phyloP scores from a whole-genome alignment of 2,797 vertebrate genomes.

The Sebastes oblongus region DNA sequence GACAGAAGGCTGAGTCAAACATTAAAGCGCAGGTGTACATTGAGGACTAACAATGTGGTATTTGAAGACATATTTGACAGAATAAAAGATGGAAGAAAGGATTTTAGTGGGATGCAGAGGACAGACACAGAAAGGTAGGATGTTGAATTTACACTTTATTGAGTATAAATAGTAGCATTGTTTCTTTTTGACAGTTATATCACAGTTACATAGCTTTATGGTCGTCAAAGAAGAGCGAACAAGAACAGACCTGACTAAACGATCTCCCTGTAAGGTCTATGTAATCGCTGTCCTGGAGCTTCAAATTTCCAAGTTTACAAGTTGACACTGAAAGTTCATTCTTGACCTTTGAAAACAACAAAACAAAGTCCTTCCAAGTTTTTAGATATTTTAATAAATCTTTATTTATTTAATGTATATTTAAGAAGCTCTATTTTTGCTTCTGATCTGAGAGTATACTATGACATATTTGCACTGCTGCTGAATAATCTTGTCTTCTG shows the following conservation, averaged over 20 bases:
- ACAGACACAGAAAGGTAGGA: slow-evolving; percentile 23
- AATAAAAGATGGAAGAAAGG: background rate
- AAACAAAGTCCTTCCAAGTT: background rate
- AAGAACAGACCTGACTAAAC: background rate
- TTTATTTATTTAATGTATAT: background rate
- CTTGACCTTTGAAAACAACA: background rate
- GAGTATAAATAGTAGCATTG: background rate
- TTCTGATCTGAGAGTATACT: too few relatives aligned
- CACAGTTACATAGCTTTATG: background rate
- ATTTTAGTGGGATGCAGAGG: background rate
- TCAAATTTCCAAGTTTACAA: background rate
- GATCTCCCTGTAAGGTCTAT: background rate
- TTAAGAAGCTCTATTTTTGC: background rate
- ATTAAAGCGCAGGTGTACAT: background rate
- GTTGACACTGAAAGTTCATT: background rate
- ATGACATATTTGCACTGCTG: background rate
- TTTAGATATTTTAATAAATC: background rate
- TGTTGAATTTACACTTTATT: background rate
- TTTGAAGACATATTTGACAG: background rate
- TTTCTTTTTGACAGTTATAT: background rate
- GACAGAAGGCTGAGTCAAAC: slow-evolving; percentile 9
- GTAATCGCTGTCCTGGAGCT: background rate
- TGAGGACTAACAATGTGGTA: background rate
- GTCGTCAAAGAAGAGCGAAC: background rate
- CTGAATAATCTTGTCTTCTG: background rate